phyloP scores from a whole-genome alignment of 1,140 invertebrate species.

The Drosophila dunni region DNA sequence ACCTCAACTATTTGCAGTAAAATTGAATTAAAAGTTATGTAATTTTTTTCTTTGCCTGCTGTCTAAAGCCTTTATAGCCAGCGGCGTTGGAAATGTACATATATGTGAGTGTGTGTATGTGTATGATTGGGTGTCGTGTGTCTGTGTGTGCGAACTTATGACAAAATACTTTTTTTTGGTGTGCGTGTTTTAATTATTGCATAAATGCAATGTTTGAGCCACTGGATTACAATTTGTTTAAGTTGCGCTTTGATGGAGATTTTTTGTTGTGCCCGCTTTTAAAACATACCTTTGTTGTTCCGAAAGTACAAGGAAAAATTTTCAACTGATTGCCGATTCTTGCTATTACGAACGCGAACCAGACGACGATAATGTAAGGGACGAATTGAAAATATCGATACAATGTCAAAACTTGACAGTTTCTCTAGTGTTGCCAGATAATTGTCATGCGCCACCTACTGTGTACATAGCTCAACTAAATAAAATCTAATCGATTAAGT shows the following conservation, averaged over 20 bases:
- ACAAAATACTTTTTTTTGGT: slow-evolving; percentile 55
- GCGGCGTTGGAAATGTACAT: slow-evolving; percentile 53
- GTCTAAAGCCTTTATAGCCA: slow-evolving; percentile 56
- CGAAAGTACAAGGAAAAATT: slow-evolving; percentile 75
- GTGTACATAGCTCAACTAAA: not conserved
- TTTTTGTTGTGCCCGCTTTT: slow-evolving; percentile 29
- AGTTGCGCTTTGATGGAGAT: slow-evolving; percentile 44
- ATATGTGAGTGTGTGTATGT: slow-evolving; percentile 38
- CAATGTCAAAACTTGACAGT: slow-evolving; percentile 55
- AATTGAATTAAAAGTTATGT: slow-evolving; percentile 63
- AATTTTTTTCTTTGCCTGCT: slow-evolving; percentile 68
- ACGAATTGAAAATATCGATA: slow-evolving; percentile 42
- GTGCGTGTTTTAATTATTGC: slow-evolving; percentile 45
- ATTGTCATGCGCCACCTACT: not conserved
- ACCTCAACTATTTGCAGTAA: slow-evolving; percentile 39
- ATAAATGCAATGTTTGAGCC: slow-evolving; percentile 52
- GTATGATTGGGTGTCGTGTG: slow-evolving; percentile 36
- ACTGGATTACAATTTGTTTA: slow-evolving; percentile 66
- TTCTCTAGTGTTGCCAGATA: slow-evolving; percentile 42
- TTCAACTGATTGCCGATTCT: slow-evolving; percentile 66
- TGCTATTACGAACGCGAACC: slow-evolving; percentile 59
- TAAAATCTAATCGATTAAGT: not conserved
- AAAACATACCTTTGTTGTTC: slow-evolving; percentile 79
- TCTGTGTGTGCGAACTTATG: slow-evolving; percentile 51
- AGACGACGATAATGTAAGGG: slow-evolving; percentile 42